These are phyloP conservation scores for Centropus bengalensis DNA, from an alignment of 2,113 vertebrate species.

Conservation along the genomic window DNA sequence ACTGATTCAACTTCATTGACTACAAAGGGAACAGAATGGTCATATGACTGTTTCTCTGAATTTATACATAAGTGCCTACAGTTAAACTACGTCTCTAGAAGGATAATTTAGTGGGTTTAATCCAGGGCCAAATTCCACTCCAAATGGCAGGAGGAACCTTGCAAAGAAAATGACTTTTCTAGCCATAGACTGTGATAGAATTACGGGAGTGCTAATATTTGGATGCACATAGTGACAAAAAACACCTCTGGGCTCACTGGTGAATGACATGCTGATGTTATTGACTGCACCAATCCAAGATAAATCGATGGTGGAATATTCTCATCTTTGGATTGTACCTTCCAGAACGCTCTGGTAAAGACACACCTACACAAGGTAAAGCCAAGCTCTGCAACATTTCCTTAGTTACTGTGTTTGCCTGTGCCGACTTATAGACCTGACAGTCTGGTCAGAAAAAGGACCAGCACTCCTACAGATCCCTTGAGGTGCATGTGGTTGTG, in stretches of 20 bases:
- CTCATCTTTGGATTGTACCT: neutral
- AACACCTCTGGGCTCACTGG: neutral
- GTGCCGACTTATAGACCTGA: neutral
- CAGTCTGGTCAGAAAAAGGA: neutral
- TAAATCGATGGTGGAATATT: neutral
- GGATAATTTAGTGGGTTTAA: neutral
- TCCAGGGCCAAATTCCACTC: neutral
- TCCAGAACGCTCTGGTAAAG: neutral
- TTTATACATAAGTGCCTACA: neutral
- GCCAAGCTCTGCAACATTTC: neutral
- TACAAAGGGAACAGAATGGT: neutral
- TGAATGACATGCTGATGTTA: fast-evolving
- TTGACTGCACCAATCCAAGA: neutral
- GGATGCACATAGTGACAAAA: neutral
- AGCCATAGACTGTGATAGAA: neutral
- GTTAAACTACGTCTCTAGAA: neutral
- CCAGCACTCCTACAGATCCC: neutral
- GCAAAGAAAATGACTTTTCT: neutral
- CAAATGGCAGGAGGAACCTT: neutral
- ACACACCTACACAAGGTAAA: neutral
- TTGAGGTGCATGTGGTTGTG: neutral
- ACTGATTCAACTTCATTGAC: neutral
- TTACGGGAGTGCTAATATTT: neutral
- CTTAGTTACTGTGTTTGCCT: neutral
- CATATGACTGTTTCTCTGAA: neutral